A percentile compares a stretch with the other conserved stretches of the same genome.
These are phyloP conservation scores for Macaca nemestrina DNA, from an alignment of 2,113 vertebrate species.

Conservation along the genomic window DNA sequence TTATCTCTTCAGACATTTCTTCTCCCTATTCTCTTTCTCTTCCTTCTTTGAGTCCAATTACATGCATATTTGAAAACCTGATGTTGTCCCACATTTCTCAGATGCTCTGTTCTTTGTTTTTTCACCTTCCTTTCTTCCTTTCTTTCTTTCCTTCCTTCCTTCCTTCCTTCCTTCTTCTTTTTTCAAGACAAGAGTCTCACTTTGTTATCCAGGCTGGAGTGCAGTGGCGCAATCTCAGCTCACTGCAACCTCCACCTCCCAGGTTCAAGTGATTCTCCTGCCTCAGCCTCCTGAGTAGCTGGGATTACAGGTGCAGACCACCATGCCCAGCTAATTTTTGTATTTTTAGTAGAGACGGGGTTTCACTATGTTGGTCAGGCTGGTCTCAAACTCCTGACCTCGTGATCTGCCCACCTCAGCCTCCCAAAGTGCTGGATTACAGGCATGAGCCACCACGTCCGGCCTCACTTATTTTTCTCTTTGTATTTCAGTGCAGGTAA, in stretches of 20 bases:
- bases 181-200: not conserved
- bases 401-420: not conserved
- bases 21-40: not conserved
- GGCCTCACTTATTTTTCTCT: not conserved
- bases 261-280: not conserved
- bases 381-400: not conserved
- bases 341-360: not conserved
- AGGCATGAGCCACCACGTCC: not conserved
- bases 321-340: not conserved
- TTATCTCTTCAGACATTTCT: not conserved
- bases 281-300: not conserved
- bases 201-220: not conserved
- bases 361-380: not conserved
- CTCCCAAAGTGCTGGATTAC: not conserved
- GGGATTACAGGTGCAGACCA: not conserved
- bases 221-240: not conserved
- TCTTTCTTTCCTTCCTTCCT: not conserved
- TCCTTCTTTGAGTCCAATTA: not conserved
- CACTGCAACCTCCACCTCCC: not conserved
- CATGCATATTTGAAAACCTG: not conserved
- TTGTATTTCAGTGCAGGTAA: not conserved
- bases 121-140: not conserved
- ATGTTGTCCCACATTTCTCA: not conserved
- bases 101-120: not conserved
- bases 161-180: not conserved